Base-by-base conservation (phyloP, 1,140 invertebrate genomes). In the Macrosteles quadrilineatus region DNA sequence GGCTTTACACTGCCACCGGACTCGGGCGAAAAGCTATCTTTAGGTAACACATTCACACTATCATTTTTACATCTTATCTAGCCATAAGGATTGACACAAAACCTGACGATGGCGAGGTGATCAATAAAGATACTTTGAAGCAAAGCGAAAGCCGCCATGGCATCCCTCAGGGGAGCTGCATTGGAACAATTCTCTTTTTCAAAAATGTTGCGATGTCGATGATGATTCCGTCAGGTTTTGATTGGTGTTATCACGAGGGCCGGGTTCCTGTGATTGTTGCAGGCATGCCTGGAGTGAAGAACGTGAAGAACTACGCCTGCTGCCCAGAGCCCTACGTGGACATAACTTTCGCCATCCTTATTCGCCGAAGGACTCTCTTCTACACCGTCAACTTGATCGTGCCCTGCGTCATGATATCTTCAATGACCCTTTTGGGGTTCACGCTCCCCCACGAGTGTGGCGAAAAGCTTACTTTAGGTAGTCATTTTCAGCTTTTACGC, bases 1-100 rank as follows among this genome's bases (percentile, higher is more conserved):
- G 97, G 97, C 36, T 99, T 99, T 85, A 97, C 96, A 57, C 85
- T 99, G 76, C 97, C 98, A 66, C 96, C 97, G 31, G 97, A 98
- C 79, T 98, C 97, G 47, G 97, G 98, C 75, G 98, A 99, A 83
- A 99, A 99, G 85, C 87, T 99, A 75, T 98, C 97, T 69, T 85
- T 99, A 82, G 97, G 97, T 96, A 87, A 36, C 32, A 36, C 4
- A 23, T 19, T 47, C 43, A 62, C 23, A 12, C 45, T 36, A 45
- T 62, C 30, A 32, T 71, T 69, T 70, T 68, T 73, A 68, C 32
- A 59, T 59, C 27, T 29, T 59, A 14, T 25, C 27, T 59, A 14
- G 9, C 27, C 21, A 27, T 27, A 30, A 59, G 47, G 47, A 4
- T 27, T 59, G 9, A 25, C 4, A 6, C 55, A 59, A 59, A 59